Percentiles rank a stretch among this genome's conserved stretches.
Evolutionary conservation across 1,140 invertebrate genomes (phyloP).

Genomic region (Drosophila gunungcola): DNA sequence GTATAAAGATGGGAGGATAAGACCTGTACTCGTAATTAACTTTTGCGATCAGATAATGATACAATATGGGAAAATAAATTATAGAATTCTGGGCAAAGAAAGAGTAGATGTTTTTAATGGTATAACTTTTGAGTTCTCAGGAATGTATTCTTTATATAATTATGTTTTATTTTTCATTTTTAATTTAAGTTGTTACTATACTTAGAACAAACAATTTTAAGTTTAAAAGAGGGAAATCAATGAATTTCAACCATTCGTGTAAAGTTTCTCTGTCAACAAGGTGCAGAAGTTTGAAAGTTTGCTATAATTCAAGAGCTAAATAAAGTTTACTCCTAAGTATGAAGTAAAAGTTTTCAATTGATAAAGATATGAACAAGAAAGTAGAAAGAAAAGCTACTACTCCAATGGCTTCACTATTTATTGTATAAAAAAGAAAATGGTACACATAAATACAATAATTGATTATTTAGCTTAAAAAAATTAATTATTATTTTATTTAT

Average conservation of each 20-base stretch:
- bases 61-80: background rate
- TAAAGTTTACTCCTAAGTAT: constrained; percentile 9
- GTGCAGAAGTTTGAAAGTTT: constrained; percentile 4
- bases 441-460: too few relatives aligned
- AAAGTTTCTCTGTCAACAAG: background rate
- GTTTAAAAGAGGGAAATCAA: background rate
- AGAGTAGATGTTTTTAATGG: too few relatives aligned
- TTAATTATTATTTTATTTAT: too few relatives aligned
- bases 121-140: too few relatives aligned
- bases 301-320: background rate
- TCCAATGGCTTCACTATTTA: background rate
- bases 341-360: background rate
- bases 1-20: background rate
- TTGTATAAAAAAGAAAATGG: too few relatives aligned
- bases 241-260: background rate
- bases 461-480: too few relatives aligned
- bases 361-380: constrained; percentile 7
- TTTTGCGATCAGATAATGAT: constrained; percentile 2
- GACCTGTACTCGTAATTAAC: background rate
- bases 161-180: background rate
- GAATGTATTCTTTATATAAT: too few relatives aligned
- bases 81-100: too few relatives aligned
- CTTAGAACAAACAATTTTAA: too few relatives aligned
- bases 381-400: background rate
- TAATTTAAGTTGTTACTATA: background rate